These are phyloP conservation scores for Folsomia manolachei DNA, from an alignment of 2,888 invertebrate genomes.

Conservation along the genomic window DNA sequence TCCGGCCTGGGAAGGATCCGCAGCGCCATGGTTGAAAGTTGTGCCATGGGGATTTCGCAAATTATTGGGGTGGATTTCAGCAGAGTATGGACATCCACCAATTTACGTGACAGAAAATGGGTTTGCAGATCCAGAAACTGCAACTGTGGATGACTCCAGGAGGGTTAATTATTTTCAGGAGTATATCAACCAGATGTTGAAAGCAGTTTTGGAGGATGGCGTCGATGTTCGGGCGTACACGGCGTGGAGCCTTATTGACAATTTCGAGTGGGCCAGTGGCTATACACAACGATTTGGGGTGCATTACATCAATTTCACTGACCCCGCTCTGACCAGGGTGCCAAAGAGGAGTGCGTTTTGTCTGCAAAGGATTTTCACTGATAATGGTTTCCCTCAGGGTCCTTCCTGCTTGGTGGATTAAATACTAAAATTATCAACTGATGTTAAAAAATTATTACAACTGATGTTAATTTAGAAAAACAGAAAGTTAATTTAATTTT, in stretches of 20 bases:
- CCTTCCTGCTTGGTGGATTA: no score
- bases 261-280: constrained; percentile 40
- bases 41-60: constrained; percentile 35
- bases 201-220: constrained; percentile 39
- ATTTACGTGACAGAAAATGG: constrained; percentile 44
- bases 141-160: constrained; percentile 34
- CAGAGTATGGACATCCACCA: constrained; percentile 29
- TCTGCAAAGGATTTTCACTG: constrained; percentile 22
- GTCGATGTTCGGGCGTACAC: constrained; percentile 44
- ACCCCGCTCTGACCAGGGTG: constrained; percentile 24
- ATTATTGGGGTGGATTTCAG: constrained; percentile 29
- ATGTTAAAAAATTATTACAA: no score
- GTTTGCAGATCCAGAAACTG: constrained; percentile 28
- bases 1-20: constrained; percentile 33
- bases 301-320: constrained; percentile 29
- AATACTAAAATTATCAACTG: no score
- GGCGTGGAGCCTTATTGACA: constrained; percentile 42
- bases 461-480: no score
- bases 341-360: constrained; percentile 29
- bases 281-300: constrained; percentile 40
- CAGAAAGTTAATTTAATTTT: no score
- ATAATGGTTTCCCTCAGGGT: constrained; percentile 31
- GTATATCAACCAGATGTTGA: constrained; percentile 46
- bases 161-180: constrained; percentile 41
- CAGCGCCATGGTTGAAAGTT: constrained; percentile 26